These are phyloP conservation scores for Sinohyriopsis cumingii DNA, from an alignment of 2,888 invertebrate genomes.

Conservation along the genomic window DNA sequence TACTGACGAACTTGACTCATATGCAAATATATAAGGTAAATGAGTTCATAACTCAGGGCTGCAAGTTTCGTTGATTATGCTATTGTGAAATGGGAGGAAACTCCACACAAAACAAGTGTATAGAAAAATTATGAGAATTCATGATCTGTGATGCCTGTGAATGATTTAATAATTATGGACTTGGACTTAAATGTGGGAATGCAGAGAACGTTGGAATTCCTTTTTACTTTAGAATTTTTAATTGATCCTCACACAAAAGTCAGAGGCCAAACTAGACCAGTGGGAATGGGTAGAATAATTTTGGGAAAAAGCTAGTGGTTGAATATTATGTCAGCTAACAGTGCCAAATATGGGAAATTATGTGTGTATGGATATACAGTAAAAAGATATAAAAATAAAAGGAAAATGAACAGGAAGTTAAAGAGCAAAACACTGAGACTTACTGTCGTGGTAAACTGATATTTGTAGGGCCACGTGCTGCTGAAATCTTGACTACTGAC, in stretches of 20 bases:
- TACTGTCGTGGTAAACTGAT: slow-evolving; percentile 59
- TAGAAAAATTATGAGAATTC: neutral
- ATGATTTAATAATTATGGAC: neutral
- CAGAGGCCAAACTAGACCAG: no score
- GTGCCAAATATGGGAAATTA: no score
- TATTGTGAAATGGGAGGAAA: neutral
- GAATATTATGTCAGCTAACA: neutral
- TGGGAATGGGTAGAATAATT: no score
- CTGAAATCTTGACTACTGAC: slow-evolving; percentile 21
- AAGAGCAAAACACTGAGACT: slow-evolving; percentile 27
- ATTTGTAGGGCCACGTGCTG: slow-evolving; percentile 63
- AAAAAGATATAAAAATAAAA: no score
- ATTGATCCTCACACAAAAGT: neutral
- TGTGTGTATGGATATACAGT: no score
- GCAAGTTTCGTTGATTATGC: no score
- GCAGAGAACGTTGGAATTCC: no score
- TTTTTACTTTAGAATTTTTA: neutral
- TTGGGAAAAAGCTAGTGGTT: slow-evolving; percentile 17
- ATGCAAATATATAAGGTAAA: no score
- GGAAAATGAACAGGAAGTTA: slow-evolving; percentile 6
- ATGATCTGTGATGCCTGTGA: neutral
- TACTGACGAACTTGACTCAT: no score
- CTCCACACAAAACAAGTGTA: neutral
- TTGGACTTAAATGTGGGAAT: neutral
- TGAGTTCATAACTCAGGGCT: no score